Conservation (phyloP, 2,888 invertebrate genomes). For the Mythimna albipuncta region DNA sequence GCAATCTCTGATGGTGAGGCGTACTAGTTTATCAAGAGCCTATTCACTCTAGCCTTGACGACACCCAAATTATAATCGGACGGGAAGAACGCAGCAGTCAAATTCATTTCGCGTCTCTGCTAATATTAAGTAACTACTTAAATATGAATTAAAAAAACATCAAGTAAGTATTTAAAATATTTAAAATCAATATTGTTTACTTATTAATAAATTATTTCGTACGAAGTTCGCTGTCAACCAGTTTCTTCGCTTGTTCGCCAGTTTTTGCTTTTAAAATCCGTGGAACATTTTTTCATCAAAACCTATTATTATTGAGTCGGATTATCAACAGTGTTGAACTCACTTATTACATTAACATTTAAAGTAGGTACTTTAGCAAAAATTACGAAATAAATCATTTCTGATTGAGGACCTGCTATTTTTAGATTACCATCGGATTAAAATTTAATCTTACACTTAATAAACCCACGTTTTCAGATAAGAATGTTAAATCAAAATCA, state of each 20-base stretch:
- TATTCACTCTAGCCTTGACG: no score
- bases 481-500: not conserved
- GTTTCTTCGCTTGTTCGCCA: slow-evolving; percentile 2
- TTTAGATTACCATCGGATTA: slow-evolving; percentile 40
- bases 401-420: slow-evolving; percentile 17
- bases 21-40: no score
- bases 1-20: no score
- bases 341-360: slow-evolving; percentile 19
- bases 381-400: not conserved
- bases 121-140: no score
- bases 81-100: no score
- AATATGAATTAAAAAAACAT: no score
- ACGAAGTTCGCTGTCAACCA: slow-evolving; percentile 13
- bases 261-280: not conserved
- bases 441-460: slow-evolving; percentile 19
- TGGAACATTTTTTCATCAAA: slow-evolving; percentile 4
- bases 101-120: no score
- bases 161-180: not conserved
- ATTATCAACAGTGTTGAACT: slow-evolving; percentile 27
- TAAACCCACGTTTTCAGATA: slow-evolving; percentile 17
- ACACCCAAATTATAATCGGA: no score
- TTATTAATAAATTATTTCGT: not conserved
- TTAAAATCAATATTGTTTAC: not conserved
- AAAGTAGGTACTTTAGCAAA: slow-evolving; percentile 3
- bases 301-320: slow-evolving; percentile 27